Percentiles rank a stretch among this genome's conserved stretches.
Evolutionary conservation across 2,113 vertebrate species (phyloP).

Genomic region (Rhegmatorhina hoffmannsi): DNA sequence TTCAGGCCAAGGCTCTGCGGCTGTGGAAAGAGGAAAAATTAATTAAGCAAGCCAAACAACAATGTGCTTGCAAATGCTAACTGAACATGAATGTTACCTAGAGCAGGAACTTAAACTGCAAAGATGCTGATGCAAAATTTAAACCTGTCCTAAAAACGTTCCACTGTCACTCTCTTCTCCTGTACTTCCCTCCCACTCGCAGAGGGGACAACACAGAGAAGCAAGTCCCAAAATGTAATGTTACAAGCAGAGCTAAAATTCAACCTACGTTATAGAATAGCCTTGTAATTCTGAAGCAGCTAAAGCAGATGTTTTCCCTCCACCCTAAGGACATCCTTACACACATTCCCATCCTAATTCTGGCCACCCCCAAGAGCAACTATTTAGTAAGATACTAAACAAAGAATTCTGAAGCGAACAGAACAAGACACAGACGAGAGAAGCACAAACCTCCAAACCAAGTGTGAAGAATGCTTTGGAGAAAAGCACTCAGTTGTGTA

Average conservation of each 20-base stretch:
- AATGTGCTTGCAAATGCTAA: slow-evolving; percentile 18
- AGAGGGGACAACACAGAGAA: neutral
- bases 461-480: neutral
- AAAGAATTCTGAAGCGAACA: neutral
- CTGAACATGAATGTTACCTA: neutral
- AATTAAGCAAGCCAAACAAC: slow-evolving; percentile 54
- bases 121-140: slow-evolving; percentile 3
- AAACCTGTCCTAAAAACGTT: slow-evolving; percentile 14
- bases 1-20: slow-evolving; percentile 85
- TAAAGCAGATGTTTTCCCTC: neutral
- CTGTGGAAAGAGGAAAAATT: slow-evolving; percentile 67
- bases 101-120: neutral
- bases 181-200: neutral
- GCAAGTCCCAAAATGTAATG: neutral
- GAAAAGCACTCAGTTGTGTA: neutral
- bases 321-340: neutral
- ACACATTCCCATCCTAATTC: neutral
- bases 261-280: neutral
- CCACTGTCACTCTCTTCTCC: neutral
- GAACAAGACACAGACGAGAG: neutral
- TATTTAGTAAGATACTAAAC: neutral
- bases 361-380: neutral
- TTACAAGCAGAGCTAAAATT: neutral
- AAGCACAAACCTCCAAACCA: neutral
- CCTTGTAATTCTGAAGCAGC: neutral